Evolutionary conservation across 2,888 invertebrate genomes (phyloP), one percentile per base, ranked within the genome.

Genomic region (Melanostoma mellinum): DNA sequence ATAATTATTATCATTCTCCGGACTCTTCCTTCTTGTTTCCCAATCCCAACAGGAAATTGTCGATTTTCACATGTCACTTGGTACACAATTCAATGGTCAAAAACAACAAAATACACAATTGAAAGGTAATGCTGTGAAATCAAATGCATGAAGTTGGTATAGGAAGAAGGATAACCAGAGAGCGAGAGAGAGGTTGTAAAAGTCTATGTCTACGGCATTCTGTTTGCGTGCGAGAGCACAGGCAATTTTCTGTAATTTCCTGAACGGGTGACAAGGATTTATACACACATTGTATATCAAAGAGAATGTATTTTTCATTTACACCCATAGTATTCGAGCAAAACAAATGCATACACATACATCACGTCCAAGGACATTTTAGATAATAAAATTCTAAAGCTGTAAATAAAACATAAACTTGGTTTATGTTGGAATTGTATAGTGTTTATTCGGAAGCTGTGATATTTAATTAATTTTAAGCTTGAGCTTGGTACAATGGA

Each of bases 171-270:
- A 20, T 20, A 20, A 1, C 0, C 0, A 20, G 20, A 20, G 20
- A 20, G 48, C 20, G 35, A 42, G 69, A 10, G 44, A 69, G 69
- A 74, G 50, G 61, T 20, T 20, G 20, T 0, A 1, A 20, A 20
- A 20, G 20, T 20, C 20, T 20, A 20, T 1, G 20, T 20, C 55
- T 56, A 63, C 8, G 20, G 50, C 50, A 32, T 68, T 60, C n/a
- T 67, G 46, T 53, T 60, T 36, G 56, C 46, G 46, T 52, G 58
- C 55, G 73, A 68, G 58, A 50, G 52, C 32, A 36, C 38, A 79
- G 74, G 73, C 79, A 79, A 79, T 79, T 73, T 79, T 68, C 74
- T 79, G 79, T 79, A 63, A 68, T 69, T 79, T 79, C 74, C 79
- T 68, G 79, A 38, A 79, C 61, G 55, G 74, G 73, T 73, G 79